These are phyloP conservation scores for Pachydiplax longipennis DNA, from an alignment of 2,888 invertebrate species.

Conservation along the genomic window DNA sequence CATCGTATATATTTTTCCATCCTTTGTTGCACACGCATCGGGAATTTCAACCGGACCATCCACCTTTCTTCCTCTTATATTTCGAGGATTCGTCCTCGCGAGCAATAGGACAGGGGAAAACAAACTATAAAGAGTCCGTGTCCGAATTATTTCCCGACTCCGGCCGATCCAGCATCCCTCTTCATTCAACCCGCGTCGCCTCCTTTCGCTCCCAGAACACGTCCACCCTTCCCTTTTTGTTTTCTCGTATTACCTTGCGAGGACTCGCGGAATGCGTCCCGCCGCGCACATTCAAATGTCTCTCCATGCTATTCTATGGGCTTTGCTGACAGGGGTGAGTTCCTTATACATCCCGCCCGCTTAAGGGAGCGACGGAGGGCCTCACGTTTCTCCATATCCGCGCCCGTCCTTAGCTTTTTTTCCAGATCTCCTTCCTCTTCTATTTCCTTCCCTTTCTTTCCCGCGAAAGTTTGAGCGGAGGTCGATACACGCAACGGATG, in stretches of 20 bases:
- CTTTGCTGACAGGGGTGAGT: not conserved
- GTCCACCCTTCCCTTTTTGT: not conserved
- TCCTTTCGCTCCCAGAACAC: too few species aligned
- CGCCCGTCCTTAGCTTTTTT: not conserved
- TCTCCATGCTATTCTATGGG: not conserved
- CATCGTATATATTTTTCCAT: too few species aligned
- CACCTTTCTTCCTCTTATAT: too few species aligned
- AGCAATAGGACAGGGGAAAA: too few species aligned
- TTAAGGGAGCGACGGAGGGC: constrained; percentile 4
- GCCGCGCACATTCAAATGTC: constrained; percentile 7
- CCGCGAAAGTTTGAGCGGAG: not conserved
- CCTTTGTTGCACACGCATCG: too few species aligned
- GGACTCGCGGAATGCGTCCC: not conserved
- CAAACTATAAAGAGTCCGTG: too few species aligned
- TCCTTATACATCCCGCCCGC: not conserved
- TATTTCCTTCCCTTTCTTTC: not conserved
- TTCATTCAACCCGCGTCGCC: too few species aligned
- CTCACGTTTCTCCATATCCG: not conserved
- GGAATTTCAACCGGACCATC: too few species aligned
- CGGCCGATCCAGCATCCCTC: too few species aligned
- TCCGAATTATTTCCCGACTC: too few species aligned
- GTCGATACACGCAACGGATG: not conserved
- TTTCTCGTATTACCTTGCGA: constrained; percentile 28
- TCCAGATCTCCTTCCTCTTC: not conserved
- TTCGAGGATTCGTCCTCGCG: too few species aligned